These are phyloP conservation scores for Brachycybe producta DNA, from an alignment of 2,888 invertebrate species.

Conservation along the genomic window DNA sequence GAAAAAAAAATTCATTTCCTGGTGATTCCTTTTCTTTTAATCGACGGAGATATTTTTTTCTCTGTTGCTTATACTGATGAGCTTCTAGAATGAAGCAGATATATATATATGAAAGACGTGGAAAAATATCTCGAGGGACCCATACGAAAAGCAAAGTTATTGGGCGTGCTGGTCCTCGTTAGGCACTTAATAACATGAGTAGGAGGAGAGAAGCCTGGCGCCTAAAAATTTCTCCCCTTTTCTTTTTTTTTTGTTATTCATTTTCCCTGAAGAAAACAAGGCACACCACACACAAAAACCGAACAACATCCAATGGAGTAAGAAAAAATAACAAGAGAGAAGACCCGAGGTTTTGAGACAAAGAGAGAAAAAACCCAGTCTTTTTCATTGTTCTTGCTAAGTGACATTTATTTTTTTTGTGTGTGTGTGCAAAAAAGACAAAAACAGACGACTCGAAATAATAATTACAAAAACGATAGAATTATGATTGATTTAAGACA, in stretches of 20 bases:
- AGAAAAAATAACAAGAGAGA: no score
- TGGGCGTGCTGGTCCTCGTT: constrained; percentile 16
- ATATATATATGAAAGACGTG: background rate
- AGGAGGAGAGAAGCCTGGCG: constrained; percentile 13
- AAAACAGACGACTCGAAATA: no score
- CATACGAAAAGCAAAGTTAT: constrained; percentile 8
- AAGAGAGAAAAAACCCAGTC: constrained; percentile 2
- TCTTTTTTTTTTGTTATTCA: no score
- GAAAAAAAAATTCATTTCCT: constrained; percentile 11
- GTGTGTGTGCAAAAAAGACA: no score
- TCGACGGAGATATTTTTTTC: no score
- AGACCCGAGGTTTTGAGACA: no score
- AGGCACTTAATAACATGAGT: constrained; percentile 9
- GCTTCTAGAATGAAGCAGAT: no score
- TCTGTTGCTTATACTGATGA: no score
- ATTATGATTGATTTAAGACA: no score
- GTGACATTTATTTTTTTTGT: no score
- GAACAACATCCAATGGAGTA: background rate
- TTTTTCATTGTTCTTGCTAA: constrained; percentile 10
- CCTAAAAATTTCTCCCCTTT: constrained; percentile 6
- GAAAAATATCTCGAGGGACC: constrained; percentile 12
- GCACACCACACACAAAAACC: background rate
- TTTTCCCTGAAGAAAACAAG: no score
- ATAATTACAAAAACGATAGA: no score
- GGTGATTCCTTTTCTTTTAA: constrained; percentile 6